phyloP scores from a whole-genome alignment of 2,888 invertebrate genomes.

The Tetrapedia diversipes region DNA sequence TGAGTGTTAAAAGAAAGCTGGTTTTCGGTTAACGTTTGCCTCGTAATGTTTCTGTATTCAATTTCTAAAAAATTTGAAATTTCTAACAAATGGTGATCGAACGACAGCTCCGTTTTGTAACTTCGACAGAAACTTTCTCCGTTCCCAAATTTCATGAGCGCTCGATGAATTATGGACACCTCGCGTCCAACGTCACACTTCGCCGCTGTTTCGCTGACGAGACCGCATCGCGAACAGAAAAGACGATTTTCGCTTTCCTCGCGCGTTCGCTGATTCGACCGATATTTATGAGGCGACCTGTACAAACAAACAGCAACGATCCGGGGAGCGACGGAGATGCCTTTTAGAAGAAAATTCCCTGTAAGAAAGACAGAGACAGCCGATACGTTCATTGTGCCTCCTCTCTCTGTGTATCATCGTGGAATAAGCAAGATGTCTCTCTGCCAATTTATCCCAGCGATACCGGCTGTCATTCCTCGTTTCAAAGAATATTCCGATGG shows the following conservation, averaged over 20 bases:
- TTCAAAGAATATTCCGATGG: constrained; percentile 63
- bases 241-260: constrained; percentile 17
- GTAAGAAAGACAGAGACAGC: constrained; percentile 47
- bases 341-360: constrained; percentile 63
- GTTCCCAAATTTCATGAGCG: background rate
- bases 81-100: no score
- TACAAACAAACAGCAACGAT: constrained; percentile 65
- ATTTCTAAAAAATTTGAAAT: no score
- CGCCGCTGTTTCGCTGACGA: background rate
- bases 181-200: background rate
- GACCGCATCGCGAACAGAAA: constrained; percentile 9
- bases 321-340: constrained; percentile 32
- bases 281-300: constrained; percentile 66
- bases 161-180: background rate
- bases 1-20: no score
- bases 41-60: no score
- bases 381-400: constrained; percentile 68
- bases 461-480: constrained; percentile 58
- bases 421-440: constrained; percentile 68
- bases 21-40: no score
- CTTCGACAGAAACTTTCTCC: no score
- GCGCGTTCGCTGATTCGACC: constrained; percentile 43
- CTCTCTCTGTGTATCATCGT: constrained; percentile 57
- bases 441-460: constrained; percentile 68
- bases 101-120: no score